Evolutionary conservation across 2,797 vertebrate genomes (phyloP), one percentile per base, ranked within the genome.

Genomic region (Iguana delicatissima): DNA sequence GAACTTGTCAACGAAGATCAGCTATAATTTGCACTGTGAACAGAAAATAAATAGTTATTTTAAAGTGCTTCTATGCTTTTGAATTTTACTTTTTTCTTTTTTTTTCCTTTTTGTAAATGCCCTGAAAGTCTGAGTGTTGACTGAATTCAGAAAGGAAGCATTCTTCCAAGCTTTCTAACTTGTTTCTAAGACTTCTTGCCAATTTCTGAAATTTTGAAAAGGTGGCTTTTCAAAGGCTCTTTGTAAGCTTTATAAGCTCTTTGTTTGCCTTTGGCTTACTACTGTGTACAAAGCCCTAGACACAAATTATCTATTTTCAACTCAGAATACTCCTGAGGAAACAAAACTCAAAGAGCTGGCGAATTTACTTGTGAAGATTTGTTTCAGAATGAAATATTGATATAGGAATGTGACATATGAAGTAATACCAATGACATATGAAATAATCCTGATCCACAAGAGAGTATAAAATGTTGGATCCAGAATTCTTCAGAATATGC

Each of bases 181-280:
- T 57, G 72, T n/a, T 55, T 76, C 52, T 76, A n/a, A 76, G 76
- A 42, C 22, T 26, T 38, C 22, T 81, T 72, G 87, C 87, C 87
- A 88, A 67, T 81, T 81, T 80, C 62, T 55, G 50, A 12, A 24
- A n/a, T 72, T 72, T 64, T 55, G 87, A 72, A 88, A 88, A 81
- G 62, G n/a, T 35, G 46, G 46, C 64, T 81, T 86, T 72, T 72
- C 87, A 88, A 88, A 81, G 87, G 7, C n/a, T 52, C 80, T 88
- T 88, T 88, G 86, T 81, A 35, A 24, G 6, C 79, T 69, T 81
- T 88, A 64, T 88, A 67, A 46, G 42, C 42, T 46, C 42, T 46
- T 46, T 46, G 42, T 46, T 46, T 85, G 57, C 52, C 24, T 86
- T 69, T 80, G 46, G 29, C 52, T 50, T 46, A 35, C 50, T 80